phyloP scores from a whole-genome alignment of 2,888 invertebrate species.

The Ellobium chinense region DNA sequence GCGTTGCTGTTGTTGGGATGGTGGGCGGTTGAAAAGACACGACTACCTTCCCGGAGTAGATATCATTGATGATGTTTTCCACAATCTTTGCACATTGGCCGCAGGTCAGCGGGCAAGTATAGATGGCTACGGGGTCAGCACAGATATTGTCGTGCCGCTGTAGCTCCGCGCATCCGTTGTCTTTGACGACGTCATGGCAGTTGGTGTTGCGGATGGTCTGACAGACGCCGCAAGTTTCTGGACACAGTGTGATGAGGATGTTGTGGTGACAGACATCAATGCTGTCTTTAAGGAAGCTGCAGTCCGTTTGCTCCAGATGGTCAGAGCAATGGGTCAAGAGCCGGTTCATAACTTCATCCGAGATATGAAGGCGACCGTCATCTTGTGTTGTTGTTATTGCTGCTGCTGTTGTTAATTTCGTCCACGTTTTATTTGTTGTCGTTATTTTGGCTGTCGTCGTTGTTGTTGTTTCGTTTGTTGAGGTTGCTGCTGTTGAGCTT shows the following conservation, averaged over 20 bases:
- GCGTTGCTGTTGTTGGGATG: too few species aligned
- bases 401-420: too few species aligned
- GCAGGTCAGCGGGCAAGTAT: neutral
- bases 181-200: conserved; percentile 7
- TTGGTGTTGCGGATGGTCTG: neutral
- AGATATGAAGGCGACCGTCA: too few species aligned
- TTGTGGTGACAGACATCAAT: neutral
- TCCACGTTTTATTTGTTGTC: too few species aligned
- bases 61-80: neutral
- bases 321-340: neutral
- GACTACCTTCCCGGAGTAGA: neutral
- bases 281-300: neutral
- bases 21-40: neutral
- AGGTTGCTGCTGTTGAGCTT: too few species aligned
- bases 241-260: conserved; percentile 1
- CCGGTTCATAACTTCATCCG: neutral
- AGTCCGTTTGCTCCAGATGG: neutral
- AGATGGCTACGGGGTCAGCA: neutral
- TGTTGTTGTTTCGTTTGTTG: too few species aligned
- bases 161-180: neutral
- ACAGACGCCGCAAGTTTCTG: conserved; percentile 35
- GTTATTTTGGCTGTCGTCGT: too few species aligned
- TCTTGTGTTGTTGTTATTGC: too few species aligned
- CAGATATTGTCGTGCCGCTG: neutral
- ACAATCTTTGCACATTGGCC: neutral